These are phyloP conservation scores for Dendrocopos noguchii DNA, from an alignment of 2,113 vertebrate genomes.

Conservation along the genomic window DNA sequence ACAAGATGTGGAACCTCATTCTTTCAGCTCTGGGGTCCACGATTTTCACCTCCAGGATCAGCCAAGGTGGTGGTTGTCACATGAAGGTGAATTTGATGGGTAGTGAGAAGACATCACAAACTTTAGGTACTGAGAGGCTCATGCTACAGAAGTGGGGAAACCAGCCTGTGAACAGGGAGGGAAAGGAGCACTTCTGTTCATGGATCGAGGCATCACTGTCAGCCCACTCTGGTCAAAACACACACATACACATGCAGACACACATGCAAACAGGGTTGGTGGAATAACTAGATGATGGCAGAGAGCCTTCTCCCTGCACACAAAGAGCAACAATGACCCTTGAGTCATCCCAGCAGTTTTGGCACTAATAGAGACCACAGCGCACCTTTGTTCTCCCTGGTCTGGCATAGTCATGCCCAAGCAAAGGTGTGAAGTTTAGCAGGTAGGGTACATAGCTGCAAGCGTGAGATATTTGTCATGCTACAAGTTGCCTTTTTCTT, in stretches of 20 bases:
- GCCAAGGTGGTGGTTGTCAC: background rate
- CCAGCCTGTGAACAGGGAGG: background rate
- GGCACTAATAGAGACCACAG: background rate
- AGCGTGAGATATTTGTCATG: background rate
- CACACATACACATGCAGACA: background rate
- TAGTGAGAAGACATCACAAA: background rate
- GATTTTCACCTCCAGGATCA: background rate
- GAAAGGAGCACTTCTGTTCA: background rate
- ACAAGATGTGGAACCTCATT: fast-evolving
- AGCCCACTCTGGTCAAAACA: background rate
- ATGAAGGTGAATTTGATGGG: background rate
- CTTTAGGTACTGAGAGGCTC: background rate
- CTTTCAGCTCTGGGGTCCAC: background rate
- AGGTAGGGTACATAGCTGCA: background rate
- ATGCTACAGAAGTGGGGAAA: background rate
- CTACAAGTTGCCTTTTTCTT: slow-evolving; percentile 31
- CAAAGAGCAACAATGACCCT: background rate
- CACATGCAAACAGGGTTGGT: fast-evolving
- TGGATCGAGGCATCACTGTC: background rate
- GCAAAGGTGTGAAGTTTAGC: slow-evolving; percentile 19
- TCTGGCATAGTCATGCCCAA: background rate
- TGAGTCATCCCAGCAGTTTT: background rate
- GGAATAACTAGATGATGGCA: background rate
- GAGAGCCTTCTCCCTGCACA: background rate
- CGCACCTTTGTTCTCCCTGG: background rate